Evolutionary conservation across 2,797 vertebrate genomes (phyloP).

Genomic region (Cryptoprocta ferox): DNA sequence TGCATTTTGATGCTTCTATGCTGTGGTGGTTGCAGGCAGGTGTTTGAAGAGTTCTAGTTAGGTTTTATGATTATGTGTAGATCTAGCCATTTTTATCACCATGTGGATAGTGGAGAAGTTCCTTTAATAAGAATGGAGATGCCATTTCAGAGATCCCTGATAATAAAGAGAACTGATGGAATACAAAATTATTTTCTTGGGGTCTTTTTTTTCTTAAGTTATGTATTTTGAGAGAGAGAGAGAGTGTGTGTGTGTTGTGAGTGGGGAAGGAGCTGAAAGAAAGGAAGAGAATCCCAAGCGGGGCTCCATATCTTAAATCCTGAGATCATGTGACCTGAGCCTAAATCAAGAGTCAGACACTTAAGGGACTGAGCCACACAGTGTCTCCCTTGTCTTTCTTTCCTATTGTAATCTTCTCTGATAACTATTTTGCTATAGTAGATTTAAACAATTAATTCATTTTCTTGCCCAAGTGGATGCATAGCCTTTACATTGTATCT

Average conservation of each 20-base stretch:
- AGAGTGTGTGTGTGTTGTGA: too few relatives aligned
- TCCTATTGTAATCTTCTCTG: constrained; percentile 19
- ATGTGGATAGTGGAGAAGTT: background rate
- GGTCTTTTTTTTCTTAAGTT: too few relatives aligned
- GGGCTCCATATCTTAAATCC: background rate
- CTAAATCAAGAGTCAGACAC: background rate
- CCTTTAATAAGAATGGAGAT: background rate
- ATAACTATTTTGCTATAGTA: constrained; percentile 22
- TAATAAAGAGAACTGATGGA: background rate
- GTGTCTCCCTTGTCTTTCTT: background rate
- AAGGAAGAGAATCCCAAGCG: too few relatives aligned
- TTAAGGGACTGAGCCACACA: background rate
- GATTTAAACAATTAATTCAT: background rate
- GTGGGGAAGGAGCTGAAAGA: too few relatives aligned
- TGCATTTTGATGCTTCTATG: background rate
- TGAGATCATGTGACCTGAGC: background rate
- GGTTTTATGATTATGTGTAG: background rate
- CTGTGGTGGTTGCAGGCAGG: background rate
- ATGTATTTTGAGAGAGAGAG: too few relatives aligned
- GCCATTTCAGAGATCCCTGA: constrained; percentile 3
- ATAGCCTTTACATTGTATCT: background rate
- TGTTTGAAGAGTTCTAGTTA: constrained; percentile 32
- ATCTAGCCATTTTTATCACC: constrained; percentile 40
- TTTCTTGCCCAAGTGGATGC: background rate
- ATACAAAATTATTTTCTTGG: background rate